Evolutionary conservation across 2,888 invertebrate species (phyloP).

Genomic region (Thumatha senex): DNA sequence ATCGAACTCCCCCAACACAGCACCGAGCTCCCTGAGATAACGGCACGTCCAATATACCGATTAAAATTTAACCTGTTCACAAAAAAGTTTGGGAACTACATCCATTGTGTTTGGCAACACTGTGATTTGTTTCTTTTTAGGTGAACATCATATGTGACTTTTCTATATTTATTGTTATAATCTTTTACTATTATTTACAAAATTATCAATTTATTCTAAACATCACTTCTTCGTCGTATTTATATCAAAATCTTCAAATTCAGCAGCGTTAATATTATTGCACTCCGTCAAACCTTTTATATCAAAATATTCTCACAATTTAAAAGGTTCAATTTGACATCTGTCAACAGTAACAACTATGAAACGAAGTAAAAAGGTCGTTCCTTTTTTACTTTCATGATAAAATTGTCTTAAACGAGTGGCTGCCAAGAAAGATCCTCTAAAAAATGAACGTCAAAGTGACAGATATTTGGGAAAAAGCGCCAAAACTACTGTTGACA

Average conservation of each 20-base stretch:
- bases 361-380: background rate
- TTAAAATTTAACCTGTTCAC: conserved; percentile 36
- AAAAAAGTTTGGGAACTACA: conserved; percentile 19
- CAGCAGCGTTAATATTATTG: too few species aligned
- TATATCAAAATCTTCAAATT: too few species aligned
- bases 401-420: conserved; percentile 23
- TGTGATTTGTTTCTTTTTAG: background rate
- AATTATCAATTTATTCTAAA: too few species aligned
- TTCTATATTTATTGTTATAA: background rate
- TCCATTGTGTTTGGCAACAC: background rate
- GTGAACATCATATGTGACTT: background rate
- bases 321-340: too few species aligned
- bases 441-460: conserved; percentile 58
- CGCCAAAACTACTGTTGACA: conserved; percentile 72
- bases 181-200: too few species aligned
- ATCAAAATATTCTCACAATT: too few species aligned
- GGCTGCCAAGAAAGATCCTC: conserved; percentile 35
- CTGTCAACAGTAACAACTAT: background rate
- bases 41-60: conserved; percentile 36
- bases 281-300: too few species aligned
- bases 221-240: too few species aligned
- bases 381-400: background rate
- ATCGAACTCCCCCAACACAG: conserved; percentile 71
- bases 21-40: conserved; percentile 35
- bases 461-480: conserved; percentile 52